A percentile compares a stretch with the other conserved stretches of the same genome.
Evolutionary conservation across 1,140 invertebrate genomes (phyloP).

Genomic region (Cecropterus lyciades): DNA sequence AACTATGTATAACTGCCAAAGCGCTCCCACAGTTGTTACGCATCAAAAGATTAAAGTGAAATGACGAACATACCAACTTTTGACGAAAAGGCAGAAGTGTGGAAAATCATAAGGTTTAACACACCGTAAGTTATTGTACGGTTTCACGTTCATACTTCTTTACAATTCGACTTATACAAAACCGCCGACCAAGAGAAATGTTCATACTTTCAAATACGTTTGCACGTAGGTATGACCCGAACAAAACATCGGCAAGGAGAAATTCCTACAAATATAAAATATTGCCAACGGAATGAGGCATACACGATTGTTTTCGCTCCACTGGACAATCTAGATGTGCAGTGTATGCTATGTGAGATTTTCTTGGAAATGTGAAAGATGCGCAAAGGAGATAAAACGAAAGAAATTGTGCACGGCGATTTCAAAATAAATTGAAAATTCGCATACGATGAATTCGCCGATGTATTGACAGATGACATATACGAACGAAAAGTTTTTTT

Average conservation of each 20-base stretch:
- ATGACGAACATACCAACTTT: too few species aligned
- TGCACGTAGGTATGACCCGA: not conserved
- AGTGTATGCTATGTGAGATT: constrained; percentile 14
- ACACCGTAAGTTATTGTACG: too few species aligned
- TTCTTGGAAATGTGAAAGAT: constrained; percentile 20
- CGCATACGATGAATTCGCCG: not conserved
- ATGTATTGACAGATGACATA: too few species aligned
- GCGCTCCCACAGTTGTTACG: too few species aligned
- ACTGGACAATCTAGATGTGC: constrained; percentile 15
- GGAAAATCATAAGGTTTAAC: too few species aligned
- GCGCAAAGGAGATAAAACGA: constrained; percentile 13
- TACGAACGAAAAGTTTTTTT: too few species aligned
- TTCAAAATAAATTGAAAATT: not conserved
- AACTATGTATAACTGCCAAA: too few species aligned
- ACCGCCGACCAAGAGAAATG: too few species aligned
- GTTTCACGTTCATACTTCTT: too few species aligned
- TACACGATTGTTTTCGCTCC: constrained; percentile 15
- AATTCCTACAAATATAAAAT: constrained; percentile 7
- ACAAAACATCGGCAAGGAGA: not conserved
- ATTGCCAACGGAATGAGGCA: not conserved
- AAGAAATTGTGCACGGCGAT: constrained; percentile 5
- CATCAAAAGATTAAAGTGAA: too few species aligned
- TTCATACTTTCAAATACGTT: not conserved
- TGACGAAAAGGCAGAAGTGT: too few species aligned
- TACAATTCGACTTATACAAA: too few species aligned